Percentiles rank a stretch among this genome's conserved stretches.
Evolutionary conservation across 2,888 invertebrate genomes (phyloP).

Genomic region (Campaea margaritaria): DNA sequence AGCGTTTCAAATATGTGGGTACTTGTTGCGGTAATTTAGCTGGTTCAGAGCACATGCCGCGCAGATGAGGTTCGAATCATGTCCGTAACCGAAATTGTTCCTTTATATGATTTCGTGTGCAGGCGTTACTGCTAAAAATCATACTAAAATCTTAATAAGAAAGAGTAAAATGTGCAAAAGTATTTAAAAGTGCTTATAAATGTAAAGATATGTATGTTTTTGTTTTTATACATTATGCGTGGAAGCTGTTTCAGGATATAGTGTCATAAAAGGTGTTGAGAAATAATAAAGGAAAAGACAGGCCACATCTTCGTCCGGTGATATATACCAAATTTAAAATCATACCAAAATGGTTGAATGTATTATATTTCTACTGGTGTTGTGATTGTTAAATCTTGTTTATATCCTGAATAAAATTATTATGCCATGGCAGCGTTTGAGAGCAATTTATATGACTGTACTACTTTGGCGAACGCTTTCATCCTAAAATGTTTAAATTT

Average conservation of each 20-base stretch:
- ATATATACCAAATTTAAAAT: background rate
- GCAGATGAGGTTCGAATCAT: too few relatives aligned
- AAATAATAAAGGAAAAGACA: slow-evolving; percentile 3
- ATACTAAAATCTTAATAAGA: slow-evolving; percentile 4
- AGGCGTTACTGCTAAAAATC: too few relatives aligned
- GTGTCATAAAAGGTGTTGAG: slow-evolving; percentile 34
- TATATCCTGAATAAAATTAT: slow-evolving; percentile 42
- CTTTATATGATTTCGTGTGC: background rate
- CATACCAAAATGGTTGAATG: background rate
- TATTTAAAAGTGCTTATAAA: slow-evolving; percentile 29
- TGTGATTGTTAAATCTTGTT: slow-evolving; percentile 33
- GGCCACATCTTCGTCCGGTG: slow-evolving; percentile 12
- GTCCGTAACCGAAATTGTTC: too few relatives aligned
- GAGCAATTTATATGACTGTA: slow-evolving; percentile 36
- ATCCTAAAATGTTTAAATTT: slow-evolving; percentile 19
- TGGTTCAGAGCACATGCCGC: too few relatives aligned
- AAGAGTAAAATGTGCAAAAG: slow-evolving; percentile 33
- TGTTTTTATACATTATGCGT: slow-evolving; percentile 30
- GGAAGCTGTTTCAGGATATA: slow-evolving; percentile 45
- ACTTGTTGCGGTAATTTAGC: too few relatives aligned
- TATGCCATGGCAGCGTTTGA: slow-evolving; percentile 35
- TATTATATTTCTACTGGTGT: slow-evolving; percentile 2
- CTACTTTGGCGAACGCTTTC: slow-evolving; percentile 35
- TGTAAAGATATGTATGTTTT: slow-evolving; percentile 18
- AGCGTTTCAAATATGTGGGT: too few relatives aligned